phyloP scores from a whole-genome alignment of 2,888 invertebrate species.

The Oligia strigilis region DNA sequence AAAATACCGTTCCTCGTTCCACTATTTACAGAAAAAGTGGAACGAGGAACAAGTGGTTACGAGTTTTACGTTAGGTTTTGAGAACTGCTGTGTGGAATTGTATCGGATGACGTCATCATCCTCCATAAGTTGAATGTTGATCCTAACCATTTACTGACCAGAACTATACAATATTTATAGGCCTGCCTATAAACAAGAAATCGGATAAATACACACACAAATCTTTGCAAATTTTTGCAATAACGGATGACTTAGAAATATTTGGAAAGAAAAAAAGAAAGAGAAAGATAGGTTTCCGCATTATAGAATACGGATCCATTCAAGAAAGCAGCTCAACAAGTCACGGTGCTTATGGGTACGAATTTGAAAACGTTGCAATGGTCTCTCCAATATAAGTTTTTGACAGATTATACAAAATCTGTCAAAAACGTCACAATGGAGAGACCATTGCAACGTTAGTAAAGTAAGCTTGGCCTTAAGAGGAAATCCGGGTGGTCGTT shows the following conservation, averaged over 20 bases:
- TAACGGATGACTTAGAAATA: background rate
- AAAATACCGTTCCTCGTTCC: no score
- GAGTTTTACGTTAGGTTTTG: background rate
- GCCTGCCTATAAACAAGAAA: background rate
- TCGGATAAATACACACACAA: background rate
- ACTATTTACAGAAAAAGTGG: background rate
- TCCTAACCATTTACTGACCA: slow-evolving; percentile 2
- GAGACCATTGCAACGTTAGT: background rate
- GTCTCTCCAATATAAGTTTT: background rate
- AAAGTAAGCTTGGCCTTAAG: background rate
- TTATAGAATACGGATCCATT: background rate
- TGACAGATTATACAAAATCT: background rate
- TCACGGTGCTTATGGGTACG: background rate
- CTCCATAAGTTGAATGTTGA: slow-evolving; percentile 4
- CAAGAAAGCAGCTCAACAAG: background rate
- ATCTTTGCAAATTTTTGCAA: background rate
- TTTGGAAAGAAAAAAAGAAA: background rate
- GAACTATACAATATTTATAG: slow-evolving; percentile 15
- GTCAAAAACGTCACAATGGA: background rate
- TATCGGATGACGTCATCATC: background rate
- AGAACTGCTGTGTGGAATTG: background rate
- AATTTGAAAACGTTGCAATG: no score
- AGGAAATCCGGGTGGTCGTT: background rate
- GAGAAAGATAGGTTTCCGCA: background rate
- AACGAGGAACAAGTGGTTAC: background rate